Conservation (phyloP, 2,113 vertebrate genomes). For the Chamaetylas fuelleborni region DNA sequence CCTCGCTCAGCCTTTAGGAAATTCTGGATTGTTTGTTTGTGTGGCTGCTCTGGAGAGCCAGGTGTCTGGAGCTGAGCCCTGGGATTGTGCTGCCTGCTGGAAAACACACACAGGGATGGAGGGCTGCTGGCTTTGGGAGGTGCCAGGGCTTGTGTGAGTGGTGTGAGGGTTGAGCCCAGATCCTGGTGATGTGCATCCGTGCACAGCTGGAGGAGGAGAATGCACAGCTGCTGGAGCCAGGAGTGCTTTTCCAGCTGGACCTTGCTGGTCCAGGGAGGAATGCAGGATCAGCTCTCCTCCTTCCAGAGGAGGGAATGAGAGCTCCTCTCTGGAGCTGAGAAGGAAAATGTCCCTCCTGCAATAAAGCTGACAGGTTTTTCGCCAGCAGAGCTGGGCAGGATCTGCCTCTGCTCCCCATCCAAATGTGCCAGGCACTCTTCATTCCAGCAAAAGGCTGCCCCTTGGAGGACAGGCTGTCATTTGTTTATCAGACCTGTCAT, state of each 20-base stretch:
- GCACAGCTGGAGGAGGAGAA: not conserved
- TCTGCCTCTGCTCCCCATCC: not conserved
- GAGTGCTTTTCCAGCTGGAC: not conserved
- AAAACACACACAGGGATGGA: rapidly evolving
- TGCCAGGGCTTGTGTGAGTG: not conserved
- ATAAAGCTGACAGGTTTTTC: not conserved
- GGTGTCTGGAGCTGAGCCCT: not conserved
- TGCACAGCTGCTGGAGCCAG: not conserved
- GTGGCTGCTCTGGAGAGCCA: not conserved
- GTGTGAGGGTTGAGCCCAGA: not conserved
- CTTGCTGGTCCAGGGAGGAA: not conserved
- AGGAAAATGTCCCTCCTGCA: too few species aligned
- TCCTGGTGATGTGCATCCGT: rapidly evolving
- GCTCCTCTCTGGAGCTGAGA: not conserved
- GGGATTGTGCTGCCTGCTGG: not conserved
- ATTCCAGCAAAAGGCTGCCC: not conserved
- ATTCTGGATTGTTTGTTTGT: not conserved
- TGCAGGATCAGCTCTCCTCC: not conserved
- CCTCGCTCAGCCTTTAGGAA: not conserved
- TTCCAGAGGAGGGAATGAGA: not conserved
- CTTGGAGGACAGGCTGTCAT: slow-evolving; percentile 17
- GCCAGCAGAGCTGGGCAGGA: not conserved
- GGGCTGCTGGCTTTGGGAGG: not conserved
- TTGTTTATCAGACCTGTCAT: not conserved
- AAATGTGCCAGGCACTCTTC: not conserved